Evolutionary conservation across 2,113 vertebrate species (phyloP), one percentile per base, ranked within the genome.

Genomic region (Tretioscincus oriximinensis): DNA sequence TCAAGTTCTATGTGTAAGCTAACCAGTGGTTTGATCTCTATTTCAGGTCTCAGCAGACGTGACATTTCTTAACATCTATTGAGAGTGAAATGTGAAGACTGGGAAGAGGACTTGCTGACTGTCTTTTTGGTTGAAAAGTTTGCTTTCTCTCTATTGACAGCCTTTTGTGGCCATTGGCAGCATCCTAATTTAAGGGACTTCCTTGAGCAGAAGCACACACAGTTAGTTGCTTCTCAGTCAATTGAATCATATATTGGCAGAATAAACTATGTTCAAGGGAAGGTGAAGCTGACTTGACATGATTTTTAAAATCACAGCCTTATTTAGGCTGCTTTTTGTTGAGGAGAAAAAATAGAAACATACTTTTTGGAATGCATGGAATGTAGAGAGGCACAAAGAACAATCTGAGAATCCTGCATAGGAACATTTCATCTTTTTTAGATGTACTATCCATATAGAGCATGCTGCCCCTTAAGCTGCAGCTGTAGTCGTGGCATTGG

Each of bases 401-500:
- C 3, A 31, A 58, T 65, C n/a, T 49, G 21, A 66, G 35, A 49
- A 63, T 45, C 31, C 11, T 92, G 83, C 83, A 82, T 77, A 81
- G 74, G 90, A 88, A 86, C 69, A 86, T 87, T 78, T 64, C 92
- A 90, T 76, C 85, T 86, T 86, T 86, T 82, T 83, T 67, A 93
- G 90, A 93, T 94, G 94, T 82, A 28, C 89, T 90, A 81, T 80
- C 76, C 76, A 63, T 87, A 31, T 68, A 0, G 82, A 90, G 65
- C 85, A 21, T 89, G 72, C 84, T 70, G 0, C 90, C 81, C 82
- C 81, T 1, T 94, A 72, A 93, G 29, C 82, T 88, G 21, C 89
- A 92, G 81, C 89, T 92, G 85, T 86, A 91, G 88, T 74, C 84
- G 94, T 94, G 94, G 93, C 90, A 88, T 85, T 88, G 51, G 29